Evolutionary conservation across 2,888 invertebrate genomes (phyloP), one percentile per base, ranked within the genome.

Genomic region (Lagria hirta): DNA sequence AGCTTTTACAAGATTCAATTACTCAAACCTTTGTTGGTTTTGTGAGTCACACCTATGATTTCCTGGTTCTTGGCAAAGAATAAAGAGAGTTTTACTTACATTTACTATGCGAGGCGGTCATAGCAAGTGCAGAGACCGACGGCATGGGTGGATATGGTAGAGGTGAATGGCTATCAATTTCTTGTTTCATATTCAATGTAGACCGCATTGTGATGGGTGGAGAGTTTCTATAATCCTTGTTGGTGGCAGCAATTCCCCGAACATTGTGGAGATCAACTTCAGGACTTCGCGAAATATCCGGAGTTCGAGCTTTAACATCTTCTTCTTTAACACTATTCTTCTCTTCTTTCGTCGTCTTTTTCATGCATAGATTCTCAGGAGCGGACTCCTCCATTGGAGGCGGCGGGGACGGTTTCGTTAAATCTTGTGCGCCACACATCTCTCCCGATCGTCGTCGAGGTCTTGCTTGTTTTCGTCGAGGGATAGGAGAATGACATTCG

Each of bases 401-500:
- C 12, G 56, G 51, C 13, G 55, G 42, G 4, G 52, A 59, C 10
- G 62, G 58, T 14, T 72, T 65, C 35, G 75, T 74, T 23, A 84
- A 72, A 61, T 83, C 83, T 58, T 83, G 83, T 2, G 82, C 76
- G 6, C 78, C 76, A 53, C 74, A 71, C 43, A 78, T 55, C 59
- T 92, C 92, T 3, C 90, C 89, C 0, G 90, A 90, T 62, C 91
- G 79, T 52, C 92, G 77, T 27, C 91, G 75, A 2, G 92, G 92
- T 30, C 91, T 75, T 4, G 91, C 91, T 72, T 92, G 91, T 63
- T 91, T 91, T 51, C 91, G 75, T 48, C 91, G 75, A 1, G 90
- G 88, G 73, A 86, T 79, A n/a, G 88, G 89, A 43, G 88, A 88
- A 37, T 82, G 80, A 57, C 87, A 86, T 74, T 75, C 48, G 70